Evolutionary conservation across 2,113 vertebrate species (phyloP).

Genomic region (Osmerus eperlanus): DNA sequence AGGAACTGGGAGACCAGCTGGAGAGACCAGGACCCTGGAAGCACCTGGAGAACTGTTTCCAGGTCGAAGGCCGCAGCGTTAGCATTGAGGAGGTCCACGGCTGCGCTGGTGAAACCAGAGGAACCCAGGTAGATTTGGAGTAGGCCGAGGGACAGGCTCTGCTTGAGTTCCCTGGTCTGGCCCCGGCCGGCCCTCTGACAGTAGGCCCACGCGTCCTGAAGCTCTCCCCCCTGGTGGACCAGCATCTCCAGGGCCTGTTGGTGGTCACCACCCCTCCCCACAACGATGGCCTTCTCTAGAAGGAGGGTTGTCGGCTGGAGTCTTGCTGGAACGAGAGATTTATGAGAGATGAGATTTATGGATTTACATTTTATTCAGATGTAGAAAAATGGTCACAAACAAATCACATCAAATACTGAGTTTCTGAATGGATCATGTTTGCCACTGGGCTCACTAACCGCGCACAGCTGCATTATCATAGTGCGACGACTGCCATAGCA

Average conservation of each 20-base stretch:
- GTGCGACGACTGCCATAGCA: constrained; percentile 59
- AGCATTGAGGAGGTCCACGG: constrained; percentile 61
- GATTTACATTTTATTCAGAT: not conserved
- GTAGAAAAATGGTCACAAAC: not conserved
- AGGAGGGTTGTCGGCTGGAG: constrained; percentile 52
- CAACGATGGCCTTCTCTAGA: constrained; percentile 61
- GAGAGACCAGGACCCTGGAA: constrained; percentile 68
- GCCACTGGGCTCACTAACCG: constrained; percentile 38
- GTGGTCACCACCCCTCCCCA: constrained; percentile 55
- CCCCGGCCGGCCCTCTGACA: constrained; percentile 55
- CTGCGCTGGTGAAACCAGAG: constrained; percentile 25
- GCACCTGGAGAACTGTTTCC: constrained; percentile 47
- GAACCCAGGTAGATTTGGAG: constrained; percentile 60
- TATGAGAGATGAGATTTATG: not conserved
- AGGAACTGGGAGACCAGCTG: constrained; percentile 61
- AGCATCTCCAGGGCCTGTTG: constrained; percentile 58
- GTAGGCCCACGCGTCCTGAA: constrained; percentile 59
- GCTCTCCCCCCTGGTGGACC: constrained; percentile 47
- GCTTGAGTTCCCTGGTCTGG: constrained; percentile 29
- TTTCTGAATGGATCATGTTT: not conserved
- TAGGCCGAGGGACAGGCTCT: constrained; percentile 53
- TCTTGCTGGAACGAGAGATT: constrained; percentile 39
- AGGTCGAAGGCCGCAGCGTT: constrained; percentile 45
- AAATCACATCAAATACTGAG: too few relatives aligned
- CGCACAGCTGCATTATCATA: constrained; percentile 50